Conservation (phyloP, 2,797 vertebrate species). For the Sebastes diaconus region DNA sequence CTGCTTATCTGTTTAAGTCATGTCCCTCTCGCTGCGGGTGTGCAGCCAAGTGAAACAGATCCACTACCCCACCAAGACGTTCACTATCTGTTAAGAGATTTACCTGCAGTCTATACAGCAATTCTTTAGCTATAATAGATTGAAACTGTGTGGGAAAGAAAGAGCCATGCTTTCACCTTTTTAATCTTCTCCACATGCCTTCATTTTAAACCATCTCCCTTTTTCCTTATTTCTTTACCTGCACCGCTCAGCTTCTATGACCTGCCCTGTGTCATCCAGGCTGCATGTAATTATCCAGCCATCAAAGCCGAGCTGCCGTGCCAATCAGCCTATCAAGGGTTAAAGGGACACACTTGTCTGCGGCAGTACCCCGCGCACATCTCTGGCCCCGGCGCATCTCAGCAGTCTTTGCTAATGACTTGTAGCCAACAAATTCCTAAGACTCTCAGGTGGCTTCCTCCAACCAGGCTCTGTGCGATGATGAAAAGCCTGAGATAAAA, state of each 20-base stretch:
- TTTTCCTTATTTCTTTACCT: slow-evolving; percentile 46
- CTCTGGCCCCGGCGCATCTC: slow-evolving; percentile 81
- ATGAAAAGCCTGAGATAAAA: slow-evolving; percentile 99
- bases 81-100: neutral
- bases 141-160: neutral
- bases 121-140: slow-evolving; percentile 7
- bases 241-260: slow-evolving; percentile 34
- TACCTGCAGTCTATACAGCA: neutral
- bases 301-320: slow-evolving; percentile 70
- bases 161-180: slow-evolving; percentile 1
- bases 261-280: slow-evolving; percentile 59
- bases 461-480: slow-evolving; percentile 91
- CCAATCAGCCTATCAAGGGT: slow-evolving; percentile 74
- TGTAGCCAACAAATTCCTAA: slow-evolving; percentile 93
- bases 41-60: slow-evolving; percentile 3
- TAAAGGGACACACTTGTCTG: slow-evolving; percentile 83
- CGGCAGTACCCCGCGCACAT: slow-evolving; percentile 81
- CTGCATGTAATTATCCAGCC: slow-evolving; percentile 68
- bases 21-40: neutral
- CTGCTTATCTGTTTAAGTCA: slow-evolving; percentile 1
- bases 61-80: neutral
- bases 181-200: slow-evolving; percentile 29
- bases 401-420: slow-evolving; percentile 93
- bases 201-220: slow-evolving; percentile 26
- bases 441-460: slow-evolving; percentile 97